Conservation (phyloP, 37 sponge, comb jelly and placozoan genomes). For the Amphimedon queenslandica region DNA sequence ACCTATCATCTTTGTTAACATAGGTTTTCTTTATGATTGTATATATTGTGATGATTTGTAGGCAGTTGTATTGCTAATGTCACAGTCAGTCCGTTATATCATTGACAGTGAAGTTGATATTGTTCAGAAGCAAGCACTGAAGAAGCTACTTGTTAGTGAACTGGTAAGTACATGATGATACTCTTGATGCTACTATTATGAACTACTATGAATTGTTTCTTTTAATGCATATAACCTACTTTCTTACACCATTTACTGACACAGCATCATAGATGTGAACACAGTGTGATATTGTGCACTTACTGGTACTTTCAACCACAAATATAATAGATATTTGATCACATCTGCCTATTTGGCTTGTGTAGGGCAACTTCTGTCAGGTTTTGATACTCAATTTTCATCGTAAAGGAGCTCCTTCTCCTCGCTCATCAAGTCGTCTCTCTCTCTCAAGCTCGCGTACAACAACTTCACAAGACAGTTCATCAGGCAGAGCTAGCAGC, state of each 20-base stretch:
- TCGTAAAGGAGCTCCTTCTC: slow-evolving; percentile 50
- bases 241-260: no score
- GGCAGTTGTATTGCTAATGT: slow-evolving; percentile 34
- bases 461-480: slow-evolving; percentile 4
- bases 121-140: slow-evolving; percentile 43
- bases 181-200: no score
- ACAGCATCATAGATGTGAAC: no score
- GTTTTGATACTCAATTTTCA: slow-evolving; percentile 31
- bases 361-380: slow-evolving; percentile 42
- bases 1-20: not conserved
- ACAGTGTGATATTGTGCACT: no score
- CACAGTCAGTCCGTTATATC: slow-evolving; percentile 45
- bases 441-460: not conserved
- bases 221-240: no score
- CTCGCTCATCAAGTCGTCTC: not conserved
- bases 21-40: no score
- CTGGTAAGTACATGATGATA: no score
- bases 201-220: no score
- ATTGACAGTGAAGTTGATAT: slow-evolving; percentile 15
- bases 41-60: no score
- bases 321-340: not conserved
- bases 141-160: slow-evolving; percentile 66
- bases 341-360: not conserved
- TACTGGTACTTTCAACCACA: no score
- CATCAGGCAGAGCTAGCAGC: slow-evolving; percentile 6